Conservation (phyloP, 64 coral and sea anemone species). For the Stichodactyla helianthus region DNA sequence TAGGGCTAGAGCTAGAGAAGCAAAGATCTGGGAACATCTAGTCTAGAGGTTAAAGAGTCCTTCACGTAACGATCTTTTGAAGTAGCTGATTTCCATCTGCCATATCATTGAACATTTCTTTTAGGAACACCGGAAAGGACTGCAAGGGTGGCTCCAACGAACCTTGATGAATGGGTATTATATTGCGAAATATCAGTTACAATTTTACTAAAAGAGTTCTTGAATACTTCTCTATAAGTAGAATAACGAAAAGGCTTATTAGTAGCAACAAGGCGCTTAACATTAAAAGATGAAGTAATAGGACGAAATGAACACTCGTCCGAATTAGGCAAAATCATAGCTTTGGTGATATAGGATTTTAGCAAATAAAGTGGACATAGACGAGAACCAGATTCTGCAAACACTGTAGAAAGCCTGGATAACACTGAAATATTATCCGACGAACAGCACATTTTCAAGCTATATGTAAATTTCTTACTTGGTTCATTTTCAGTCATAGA, state of each 20-base stretch:
- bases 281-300: neutral
- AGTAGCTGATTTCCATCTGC: constrained; percentile 15
- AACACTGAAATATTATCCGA: too few species aligned
- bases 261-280: neutral
- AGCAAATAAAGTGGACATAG: neutral
- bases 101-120: constrained; percentile 16
- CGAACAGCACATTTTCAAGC: too few species aligned
- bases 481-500: too few species aligned
- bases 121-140: constrained; percentile 16
- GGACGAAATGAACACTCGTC: neutral
- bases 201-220: constrained; percentile 29
- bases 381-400: constrained; percentile 8
- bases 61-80: constrained; percentile 33
- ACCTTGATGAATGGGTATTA: constrained; percentile 28
- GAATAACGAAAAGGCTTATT: constrained; percentile 38
- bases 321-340: neutral
- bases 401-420: too few species aligned
- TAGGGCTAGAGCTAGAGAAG: too few species aligned
- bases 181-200: constrained; percentile 20
- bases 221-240: constrained; percentile 30
- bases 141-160: constrained; percentile 30
- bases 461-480: too few species aligned
- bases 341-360: neutral
- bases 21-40: too few species aligned
- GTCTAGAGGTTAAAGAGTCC: constrained; percentile 15